These are phyloP conservation scores for Colius striatus DNA, from an alignment of 2,113 vertebrate genomes.

Conservation along the genomic window DNA sequence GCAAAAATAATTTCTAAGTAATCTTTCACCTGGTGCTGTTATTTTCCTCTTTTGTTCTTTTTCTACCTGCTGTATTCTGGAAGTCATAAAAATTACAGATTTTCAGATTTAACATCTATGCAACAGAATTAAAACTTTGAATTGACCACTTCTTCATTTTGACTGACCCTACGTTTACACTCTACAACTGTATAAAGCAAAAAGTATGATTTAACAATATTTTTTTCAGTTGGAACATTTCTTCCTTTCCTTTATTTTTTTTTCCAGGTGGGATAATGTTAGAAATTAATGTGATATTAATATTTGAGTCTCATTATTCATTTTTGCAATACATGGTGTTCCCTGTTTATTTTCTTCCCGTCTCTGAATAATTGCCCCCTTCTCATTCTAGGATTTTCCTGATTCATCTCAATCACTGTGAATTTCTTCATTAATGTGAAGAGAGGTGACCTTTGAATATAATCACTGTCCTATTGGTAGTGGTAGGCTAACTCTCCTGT, in stretches of 20 bases:
- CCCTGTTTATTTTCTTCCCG: slow-evolving; percentile 12
- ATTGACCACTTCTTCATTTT: background rate
- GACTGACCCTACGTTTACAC: background rate
- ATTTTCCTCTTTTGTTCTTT: background rate
- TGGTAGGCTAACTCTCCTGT: background rate
- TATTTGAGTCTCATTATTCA: background rate
- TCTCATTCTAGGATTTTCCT: background rate
- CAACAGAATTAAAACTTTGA: background rate
- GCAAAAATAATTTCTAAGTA: background rate
- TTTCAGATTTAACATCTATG: background rate
- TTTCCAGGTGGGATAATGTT: background rate
- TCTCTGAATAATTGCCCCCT: background rate
- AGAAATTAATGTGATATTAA: background rate
- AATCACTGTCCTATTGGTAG: background rate
- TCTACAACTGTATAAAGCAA: background rate
- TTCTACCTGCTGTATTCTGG: background rate
- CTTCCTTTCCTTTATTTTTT: no score
- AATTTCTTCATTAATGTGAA: slow-evolving; percentile 43
- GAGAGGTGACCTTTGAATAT: slow-evolving; percentile 30
- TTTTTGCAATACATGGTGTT: background rate
- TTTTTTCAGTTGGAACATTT: background rate
- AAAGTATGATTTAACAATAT: background rate
- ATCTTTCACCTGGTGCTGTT: background rate
- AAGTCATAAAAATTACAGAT: background rate
- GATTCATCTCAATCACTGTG: slow-evolving; percentile 4